Conservation (phyloP, 1,140 invertebrate species). For the Alviniconcha marisindica region DNA sequence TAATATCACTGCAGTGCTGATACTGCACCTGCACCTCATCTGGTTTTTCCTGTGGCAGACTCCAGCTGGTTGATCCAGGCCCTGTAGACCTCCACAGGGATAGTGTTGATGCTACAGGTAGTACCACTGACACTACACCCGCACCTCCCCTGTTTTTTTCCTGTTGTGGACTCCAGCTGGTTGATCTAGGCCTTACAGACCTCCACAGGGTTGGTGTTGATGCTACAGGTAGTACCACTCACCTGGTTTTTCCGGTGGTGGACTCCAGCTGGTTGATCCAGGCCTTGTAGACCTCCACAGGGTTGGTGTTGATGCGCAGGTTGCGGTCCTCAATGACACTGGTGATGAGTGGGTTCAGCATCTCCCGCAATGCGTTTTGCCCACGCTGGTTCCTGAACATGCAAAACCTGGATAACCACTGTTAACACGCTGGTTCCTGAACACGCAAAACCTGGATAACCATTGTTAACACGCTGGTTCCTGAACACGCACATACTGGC, state of each 20-base stretch:
- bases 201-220: slow-evolving; percentile 88
- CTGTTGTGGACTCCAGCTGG: slow-evolving; percentile 85
- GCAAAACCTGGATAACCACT: slow-evolving; percentile 11
- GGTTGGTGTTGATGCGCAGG: slow-evolving; percentile 87
- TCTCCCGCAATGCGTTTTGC: slow-evolving; percentile 82
- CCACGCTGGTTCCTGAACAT: slow-evolving; percentile 81
- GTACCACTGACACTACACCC: slow-evolving; percentile 79
- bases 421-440: slow-evolving; percentile 72
- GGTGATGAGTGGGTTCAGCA: slow-evolving; percentile 85
- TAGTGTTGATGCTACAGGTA: slow-evolving; percentile 88
- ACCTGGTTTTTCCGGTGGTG: slow-evolving; percentile 84
- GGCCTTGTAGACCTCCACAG: slow-evolving; percentile 87
- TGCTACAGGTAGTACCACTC: slow-evolving; percentile 80
- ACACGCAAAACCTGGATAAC: slow-evolving; percentile 36
- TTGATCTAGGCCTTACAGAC: slow-evolving; percentile 90
- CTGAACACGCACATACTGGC: too few relatives aligned
- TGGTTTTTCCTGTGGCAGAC: slow-evolving; percentile 84
- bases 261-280: slow-evolving; percentile 89
- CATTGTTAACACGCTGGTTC: too few relatives aligned
- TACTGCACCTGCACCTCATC: slow-evolving; percentile 83
- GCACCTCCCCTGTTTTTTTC: too few relatives aligned
- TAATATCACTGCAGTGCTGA: too few relatives aligned
- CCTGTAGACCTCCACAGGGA: slow-evolving; percentile 89
- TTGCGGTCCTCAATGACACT: slow-evolving; percentile 82
- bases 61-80: slow-evolving; percentile 88